Base-by-base conservation (phyloP, 1,140 invertebrate species). In the Aphelenchoides besseyi region DNA sequence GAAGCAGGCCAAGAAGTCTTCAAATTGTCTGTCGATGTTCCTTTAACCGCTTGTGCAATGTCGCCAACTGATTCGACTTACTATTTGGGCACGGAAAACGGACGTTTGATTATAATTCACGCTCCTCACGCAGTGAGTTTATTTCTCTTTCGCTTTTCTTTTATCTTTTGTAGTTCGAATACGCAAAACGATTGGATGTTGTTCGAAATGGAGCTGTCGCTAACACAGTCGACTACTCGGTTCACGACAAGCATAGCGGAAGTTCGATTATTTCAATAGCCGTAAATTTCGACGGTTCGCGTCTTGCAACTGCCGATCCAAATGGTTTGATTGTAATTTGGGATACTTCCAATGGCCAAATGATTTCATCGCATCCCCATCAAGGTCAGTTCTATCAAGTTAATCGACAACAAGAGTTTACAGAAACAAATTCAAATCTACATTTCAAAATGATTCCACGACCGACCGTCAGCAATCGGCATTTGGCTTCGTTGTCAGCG, bases 271-370 rank as follows among this genome's bases (percentile, higher is more conserved):
- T 48, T 23, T 12, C 41, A 12, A 12, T 48, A 12, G 41, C 41
- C 12, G 12, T 48, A 12, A 48, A 59, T 33, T 33, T 59, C 5
- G 55, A 59, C 18, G 55, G 55, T 8, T 8, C 55, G 5, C 55
- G 55, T 5, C 55, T 59, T 5, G 55, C 55, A 8, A 29, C 55
- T 5, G 55, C 5, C 18, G 55, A 59, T 33, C 5, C 18, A 8
- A 8, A 5, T 33, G 55, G 55, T 8, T 8, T 8, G 12, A 23
- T 59, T 28, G 16, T 59, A 23, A 18, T 59, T 28, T 59, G 55
- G 55, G 55, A 59, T 33, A 5, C 55, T 8, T 18, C 5, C 55
- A 59, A 18, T 23, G 55, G 55, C 18, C 55, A 59, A 59, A 59
- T 59, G 41, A 12, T 48, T 23, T 48, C 41, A 12, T 16, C 12